These are phyloP conservation scores for Sitophilus oryzae DNA, from an alignment of 1,140 invertebrate species.

Conservation along the genomic window DNA sequence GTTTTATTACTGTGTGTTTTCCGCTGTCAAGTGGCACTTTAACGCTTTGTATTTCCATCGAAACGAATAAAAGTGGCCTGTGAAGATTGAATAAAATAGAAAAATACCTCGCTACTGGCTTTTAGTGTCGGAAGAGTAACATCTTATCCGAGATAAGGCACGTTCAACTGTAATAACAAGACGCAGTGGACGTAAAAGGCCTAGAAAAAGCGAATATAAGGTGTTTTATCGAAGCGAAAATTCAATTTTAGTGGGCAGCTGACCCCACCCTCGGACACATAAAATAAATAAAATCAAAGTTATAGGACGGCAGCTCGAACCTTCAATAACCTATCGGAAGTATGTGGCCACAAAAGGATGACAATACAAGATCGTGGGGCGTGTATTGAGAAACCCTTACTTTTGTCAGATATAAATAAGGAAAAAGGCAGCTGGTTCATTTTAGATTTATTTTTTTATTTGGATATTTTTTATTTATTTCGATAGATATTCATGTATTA, in stretches of 20 bases:
- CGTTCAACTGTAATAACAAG: constrained; percentile 2
- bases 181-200: not conserved
- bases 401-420: too few species aligned
- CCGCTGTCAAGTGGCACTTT: too few species aligned
- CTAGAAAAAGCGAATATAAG: not conserved
- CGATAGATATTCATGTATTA: too few species aligned
- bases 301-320: not conserved
- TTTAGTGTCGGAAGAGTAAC: not conserved
- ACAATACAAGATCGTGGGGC: not conserved
- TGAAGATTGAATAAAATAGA: too few species aligned
- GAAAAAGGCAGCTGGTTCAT: too few species aligned
- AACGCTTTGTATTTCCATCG: too few species aligned
- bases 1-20: too few species aligned
- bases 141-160: not conserved
- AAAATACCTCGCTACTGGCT: not conserved
- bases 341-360: not conserved
- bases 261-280: not conserved
- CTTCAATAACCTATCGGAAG: not conserved
- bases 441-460: too few species aligned
- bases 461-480: too few species aligned
- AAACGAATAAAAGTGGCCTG: too few species aligned
- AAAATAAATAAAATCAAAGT: not conserved
- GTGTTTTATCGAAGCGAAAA: not conserved
- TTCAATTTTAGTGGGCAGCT: not conserved
- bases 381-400: too few species aligned